Evolutionary conservation across 2,113 vertebrate genomes (phyloP), one percentile per base, ranked within the genome.

Genomic region (Syrrhaptes paradoxus): DNA sequence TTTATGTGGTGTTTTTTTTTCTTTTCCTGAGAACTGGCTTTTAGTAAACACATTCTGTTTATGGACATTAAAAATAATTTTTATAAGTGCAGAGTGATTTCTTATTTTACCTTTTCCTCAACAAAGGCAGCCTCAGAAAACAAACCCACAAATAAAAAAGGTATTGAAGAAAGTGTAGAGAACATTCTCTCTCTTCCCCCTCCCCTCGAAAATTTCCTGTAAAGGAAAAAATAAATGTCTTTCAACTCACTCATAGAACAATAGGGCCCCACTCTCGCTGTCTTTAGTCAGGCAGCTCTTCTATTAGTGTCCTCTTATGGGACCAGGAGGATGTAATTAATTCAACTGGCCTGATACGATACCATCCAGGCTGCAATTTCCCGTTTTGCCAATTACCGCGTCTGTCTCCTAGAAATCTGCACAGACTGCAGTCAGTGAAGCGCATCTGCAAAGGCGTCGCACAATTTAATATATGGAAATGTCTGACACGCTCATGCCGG

Each of bases 201-300:
- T 70, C 49, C 49, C 22, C 57, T 76, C 7, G 4, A 80, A 93
- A 91, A 67, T 88, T 88, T 88, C 83, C 78, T 80, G 51, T 71
- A 77, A 82, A 86, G 81, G 67, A 76, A 93, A 85, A 93, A 93
- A 70, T 57, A 68, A 65, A 58, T 12, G 52, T 72, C 65, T 81
- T 91, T 76, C 43, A 46, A 72, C 54, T 72, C 79, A 17, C n/a
- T 58, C 19, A 5, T 2, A 77, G 80, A 77, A 68, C 65, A 72
- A 80, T 54, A 77, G 45, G 29, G 54, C 57, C 61, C 48, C 73
- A 14, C 68, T 85, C 70, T 58, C 19, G 2, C 74, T 65, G 62
- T 41, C 70, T 85, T 72, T 13, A 34, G 48, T 10, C 26, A 38
- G 65, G 48, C 79, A 81, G 38, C 49, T 48, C 59, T 68, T 48